Percentiles rank a stretch among this genome's conserved stretches.
Evolutionary conservation across 2,797 vertebrate species (phyloP).

Genomic region (Gymnothorax javanicus): DNA sequence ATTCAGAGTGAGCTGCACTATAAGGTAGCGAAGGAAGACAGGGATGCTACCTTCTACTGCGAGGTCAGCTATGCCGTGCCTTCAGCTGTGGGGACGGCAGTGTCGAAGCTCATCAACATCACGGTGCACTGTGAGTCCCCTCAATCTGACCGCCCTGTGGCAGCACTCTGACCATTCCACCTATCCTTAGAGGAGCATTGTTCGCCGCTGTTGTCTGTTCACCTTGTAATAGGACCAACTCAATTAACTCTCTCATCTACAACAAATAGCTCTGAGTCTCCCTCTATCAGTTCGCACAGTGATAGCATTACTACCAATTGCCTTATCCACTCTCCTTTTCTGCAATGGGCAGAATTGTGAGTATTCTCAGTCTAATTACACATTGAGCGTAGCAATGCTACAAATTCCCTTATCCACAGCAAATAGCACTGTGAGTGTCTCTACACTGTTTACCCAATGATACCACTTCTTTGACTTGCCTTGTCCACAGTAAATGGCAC

Average conservation of each 20-base stretch:
- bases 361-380: background rate
- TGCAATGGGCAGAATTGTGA: background rate
- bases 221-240: background rate
- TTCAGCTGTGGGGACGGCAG: constrained; percentile 56
- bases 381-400: too few species aligned
- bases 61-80: constrained; percentile 75
- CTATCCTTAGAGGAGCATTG: background rate
- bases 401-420: background rate
- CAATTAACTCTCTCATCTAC: too few species aligned
- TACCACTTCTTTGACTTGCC: background rate
- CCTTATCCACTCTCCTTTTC: background rate
- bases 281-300: background rate
- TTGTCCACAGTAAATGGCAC: background rate
- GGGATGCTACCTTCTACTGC: constrained; percentile 79
- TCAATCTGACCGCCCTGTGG: background rate
- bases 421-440: background rate
- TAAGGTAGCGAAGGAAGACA: constrained; percentile 73
- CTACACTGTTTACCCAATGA: background rate
- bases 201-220: background rate
- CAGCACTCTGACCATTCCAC: background rate
- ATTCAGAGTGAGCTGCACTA: constrained; percentile 73
- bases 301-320: too few species aligned
- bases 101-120: constrained; percentile 68
- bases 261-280: background rate
- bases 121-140: constrained; percentile 80